phyloP scores from a whole-genome alignment of 53 echinoderm and acorn worm genomes.

The Zoroaster sp. region DNA sequence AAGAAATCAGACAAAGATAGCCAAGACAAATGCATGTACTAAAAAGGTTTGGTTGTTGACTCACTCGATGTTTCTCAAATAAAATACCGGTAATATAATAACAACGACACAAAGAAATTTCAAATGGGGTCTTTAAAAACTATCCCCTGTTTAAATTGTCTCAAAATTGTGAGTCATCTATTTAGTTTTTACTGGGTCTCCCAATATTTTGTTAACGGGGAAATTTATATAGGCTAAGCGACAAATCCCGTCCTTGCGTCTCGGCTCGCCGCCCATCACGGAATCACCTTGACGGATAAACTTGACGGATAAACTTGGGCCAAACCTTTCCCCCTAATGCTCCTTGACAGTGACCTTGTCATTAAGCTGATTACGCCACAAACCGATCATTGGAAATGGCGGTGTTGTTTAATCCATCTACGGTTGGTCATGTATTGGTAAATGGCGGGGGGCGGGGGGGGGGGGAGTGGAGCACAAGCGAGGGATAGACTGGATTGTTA shows the following conservation, averaged over 20 bases:
- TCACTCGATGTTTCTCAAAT: too few relatives aligned
- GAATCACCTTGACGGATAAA: slow-evolving; percentile 38
- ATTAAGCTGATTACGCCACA: slow-evolving; percentile 22
- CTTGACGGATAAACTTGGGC: neutral
- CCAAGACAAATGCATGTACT: too few relatives aligned
- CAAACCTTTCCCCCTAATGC: slow-evolving; percentile 11
- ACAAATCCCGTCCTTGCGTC: slow-evolving; percentile 24
- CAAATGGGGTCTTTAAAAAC: too few relatives aligned
- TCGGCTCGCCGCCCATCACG: neutral
- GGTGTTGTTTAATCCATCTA: neutral
- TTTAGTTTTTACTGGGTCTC: slow-evolving; percentile 4
- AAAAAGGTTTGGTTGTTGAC: too few relatives aligned
- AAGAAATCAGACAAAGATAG: too few relatives aligned
- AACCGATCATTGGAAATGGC: slow-evolving; percentile 12
- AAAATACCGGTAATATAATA: too few relatives aligned
- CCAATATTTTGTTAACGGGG: slow-evolving; percentile 44
- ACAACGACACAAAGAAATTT: too few relatives aligned
- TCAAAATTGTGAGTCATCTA: slow-evolving; percentile 25
- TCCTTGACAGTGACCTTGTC: slow-evolving; percentile 33
- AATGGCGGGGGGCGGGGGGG: neutral
- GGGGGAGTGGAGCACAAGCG: neutral
- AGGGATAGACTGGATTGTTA: neutral
- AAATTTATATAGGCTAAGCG: slow-evolving; percentile 51
- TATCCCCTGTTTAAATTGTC: neutral
- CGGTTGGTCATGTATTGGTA: neutral